These are phyloP conservation scores for Maniola jurtina DNA, from an alignment of 1,140 invertebrate genomes.

Conservation along the genomic window DNA sequence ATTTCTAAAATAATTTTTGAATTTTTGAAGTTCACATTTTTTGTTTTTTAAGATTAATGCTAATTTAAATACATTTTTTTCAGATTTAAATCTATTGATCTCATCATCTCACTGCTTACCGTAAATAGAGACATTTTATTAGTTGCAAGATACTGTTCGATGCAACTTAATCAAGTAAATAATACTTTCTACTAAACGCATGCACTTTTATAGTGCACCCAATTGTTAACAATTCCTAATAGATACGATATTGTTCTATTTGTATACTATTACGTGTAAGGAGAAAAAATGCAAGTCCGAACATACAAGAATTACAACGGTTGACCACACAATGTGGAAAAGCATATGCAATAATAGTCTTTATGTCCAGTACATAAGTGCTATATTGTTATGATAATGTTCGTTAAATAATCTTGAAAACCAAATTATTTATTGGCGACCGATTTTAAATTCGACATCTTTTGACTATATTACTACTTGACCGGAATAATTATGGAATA, in stretches of 20 bases:
- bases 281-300: conserved; percentile 20
- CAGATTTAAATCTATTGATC: not conserved
- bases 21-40: too few species aligned
- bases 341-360: conserved; percentile 11
- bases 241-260: conserved; percentile 21
- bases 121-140: conserved; percentile 29
- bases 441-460: too few species aligned
- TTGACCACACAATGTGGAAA: conserved; percentile 16
- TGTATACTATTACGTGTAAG: conserved; percentile 25
- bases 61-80: too few species aligned
- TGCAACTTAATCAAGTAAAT: conserved; percentile 11
- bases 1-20: too few species aligned
- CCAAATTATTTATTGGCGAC: too few species aligned
- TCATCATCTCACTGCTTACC: conserved; percentile 18
- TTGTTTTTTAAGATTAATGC: too few species aligned
- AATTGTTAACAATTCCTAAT: conserved; percentile 25
- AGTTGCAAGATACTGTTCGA: not conserved
- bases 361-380: not conserved
- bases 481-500: not conserved
- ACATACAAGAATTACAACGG: conserved; percentile 19
- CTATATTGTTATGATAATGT: not conserved
- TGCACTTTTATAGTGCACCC: conserved; percentile 31
- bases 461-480: too few species aligned
- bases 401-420: not conserved
- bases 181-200: conserved; percentile 17